Evolutionary conservation across 1,140 invertebrate species (phyloP), one percentile per base, ranked within the genome.

Genomic region (Brachionus angularis): DNA sequence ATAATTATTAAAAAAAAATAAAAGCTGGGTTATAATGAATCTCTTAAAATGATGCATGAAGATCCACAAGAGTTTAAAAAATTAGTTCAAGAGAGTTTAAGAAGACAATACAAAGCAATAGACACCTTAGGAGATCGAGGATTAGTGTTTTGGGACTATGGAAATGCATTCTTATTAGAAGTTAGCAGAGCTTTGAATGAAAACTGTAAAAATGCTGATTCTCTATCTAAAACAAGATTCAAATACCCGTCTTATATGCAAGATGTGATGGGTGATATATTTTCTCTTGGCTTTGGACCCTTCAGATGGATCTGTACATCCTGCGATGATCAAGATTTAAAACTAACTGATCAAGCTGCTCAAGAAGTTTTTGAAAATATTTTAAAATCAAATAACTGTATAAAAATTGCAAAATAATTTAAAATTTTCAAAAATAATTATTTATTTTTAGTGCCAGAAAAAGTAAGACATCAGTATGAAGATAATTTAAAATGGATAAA

Each of bases 231-330:
- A 25, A 79, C 82, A 39, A 78, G 77, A 31, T 88, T 88, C 75
- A 78, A 83, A 27, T 88, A 87, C 77, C 87, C 87, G 16, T 86
- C 85, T 34, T 88, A 88, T 75, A 86, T 88, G 21, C 86, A 88
- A 77, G 84, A 88, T 74, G 87, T 88, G 61, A 88, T 88, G 87
- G 87, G 87, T 77, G 86, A 88, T 74, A 86, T 88, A 58, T 88
- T 88, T 77, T 87, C 87, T 1, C 76, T 88, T 36, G 87, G 87
- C 14, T 88, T 88, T 77, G 87, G 87, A n/a, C 87, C 87, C 2
- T 88, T 88, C 5, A 85, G 87, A 34, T 88, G 87, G 87, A 84
- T 88, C 8, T 88, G 87, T 76, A 85, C 85, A 5, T 88, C 87
- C 3, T 82, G 84, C 34, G 73, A 82, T 5, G 73, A 78, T 2